phyloP scores from a whole-genome alignment of 2,797 vertebrate genomes.

The Protosalanx chinensis region DNA sequence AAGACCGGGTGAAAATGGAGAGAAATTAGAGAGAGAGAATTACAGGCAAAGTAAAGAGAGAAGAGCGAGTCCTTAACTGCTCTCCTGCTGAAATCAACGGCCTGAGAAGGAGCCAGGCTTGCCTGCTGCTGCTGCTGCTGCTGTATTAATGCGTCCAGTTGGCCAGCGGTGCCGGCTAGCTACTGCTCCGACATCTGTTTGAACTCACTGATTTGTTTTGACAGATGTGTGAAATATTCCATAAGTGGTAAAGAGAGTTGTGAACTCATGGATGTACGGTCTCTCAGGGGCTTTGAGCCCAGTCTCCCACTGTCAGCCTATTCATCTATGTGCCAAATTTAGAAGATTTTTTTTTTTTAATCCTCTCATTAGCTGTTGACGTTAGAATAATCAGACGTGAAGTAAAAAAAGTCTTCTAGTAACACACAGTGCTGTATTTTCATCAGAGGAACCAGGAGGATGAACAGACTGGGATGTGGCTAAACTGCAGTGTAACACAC shows the following conservation, averaged over 20 bases:
- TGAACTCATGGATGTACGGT: background rate
- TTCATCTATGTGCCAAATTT: background rate
- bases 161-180: slow-evolving; percentile 44
- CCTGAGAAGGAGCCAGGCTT: slow-evolving; percentile 1
- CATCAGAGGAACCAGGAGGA: background rate
- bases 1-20: background rate
- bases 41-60: background rate
- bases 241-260: slow-evolving; percentile 38
- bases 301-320: background rate
- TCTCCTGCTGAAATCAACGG: slow-evolving; percentile 16
- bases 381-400: background rate
- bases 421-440: background rate
- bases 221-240: slow-evolving; percentile 74
- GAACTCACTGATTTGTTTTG: slow-evolving; percentile 71
- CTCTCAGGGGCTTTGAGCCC: background rate
- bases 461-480: background rate
- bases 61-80: slow-evolving; percentile 17
- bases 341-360: background rate
- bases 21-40: background rate
- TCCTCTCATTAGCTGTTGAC: background rate
- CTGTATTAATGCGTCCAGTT: slow-evolving; percentile 16
- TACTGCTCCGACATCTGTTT: slow-evolving; percentile 60
- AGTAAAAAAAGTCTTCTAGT: background rate
- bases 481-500: background rate
- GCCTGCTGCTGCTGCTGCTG: background rate